Evolutionary conservation across 2,113 vertebrate species (phyloP), one percentile per base, ranked within the genome.

Genomic region (Paramormyrops kingsleyae): DNA sequence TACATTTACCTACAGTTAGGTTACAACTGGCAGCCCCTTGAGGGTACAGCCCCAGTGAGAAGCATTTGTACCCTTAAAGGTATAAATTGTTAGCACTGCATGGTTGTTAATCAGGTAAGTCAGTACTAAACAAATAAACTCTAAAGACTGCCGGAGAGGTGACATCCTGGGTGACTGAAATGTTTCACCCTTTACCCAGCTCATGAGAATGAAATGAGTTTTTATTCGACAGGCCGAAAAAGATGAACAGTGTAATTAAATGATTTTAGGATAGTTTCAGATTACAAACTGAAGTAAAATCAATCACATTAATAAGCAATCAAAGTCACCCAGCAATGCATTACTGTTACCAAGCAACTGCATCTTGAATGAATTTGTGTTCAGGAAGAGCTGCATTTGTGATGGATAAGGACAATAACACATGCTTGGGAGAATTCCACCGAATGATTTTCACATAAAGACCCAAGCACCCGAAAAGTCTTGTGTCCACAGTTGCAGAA

Each of bases 351-450:
- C 49, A 19, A 31, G 50, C 85, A 87, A 53, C 83, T 49, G 47
- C 83, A 86, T 86, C 83, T 47, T 7, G 46, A 50, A 47, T 86
- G 83, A 86, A 86, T 86, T 47, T 86, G n/a, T 49, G 83, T 86
- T 47, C 47, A 86, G n/a, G 44, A 50, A 86, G 44, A 86, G 49
- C 49, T 86, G 44, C 83, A 31, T 50, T 50, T 86, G n/a, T 86
- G 85, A 87, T 49, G 50, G 85, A 87, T 52, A 39, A 9, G 85
- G 85, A 87, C 85, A 87, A 52, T 53, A 87, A 50, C 17, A 24
- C 85, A 21, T 56, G 31, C 49, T 53, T 87, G 50, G 85, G 49
- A 35, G 50, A 53, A 87, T 87, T 87, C 85, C 49, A 87, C n/a
- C 24, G n/a, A 87, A 53, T 39, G 85, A 87, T 87, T 87, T 87